Base-by-base conservation (phyloP, 2,888 invertebrate species). In the Tribolium freemani region DNA sequence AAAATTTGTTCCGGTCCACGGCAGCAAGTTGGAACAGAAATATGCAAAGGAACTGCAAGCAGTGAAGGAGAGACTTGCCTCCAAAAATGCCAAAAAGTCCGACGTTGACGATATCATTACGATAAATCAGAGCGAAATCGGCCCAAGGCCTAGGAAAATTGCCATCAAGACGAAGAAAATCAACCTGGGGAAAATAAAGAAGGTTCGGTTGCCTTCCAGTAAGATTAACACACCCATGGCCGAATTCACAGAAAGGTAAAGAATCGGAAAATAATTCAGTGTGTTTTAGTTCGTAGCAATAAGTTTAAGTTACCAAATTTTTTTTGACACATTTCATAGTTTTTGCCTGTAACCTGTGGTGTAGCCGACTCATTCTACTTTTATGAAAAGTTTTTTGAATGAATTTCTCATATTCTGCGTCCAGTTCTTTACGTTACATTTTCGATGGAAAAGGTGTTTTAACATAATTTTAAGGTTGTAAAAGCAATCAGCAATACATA, bases 211-310 rank as follows among this genome's bases (percentile, higher is more conserved):
- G 9, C 51, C 51, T 8, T 50, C 38, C n/a, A 20, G 26, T 1
- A 50, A 31, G 26, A 9, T 38, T 4, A 11, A 5, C 13, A 48
- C 10, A 9, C 46, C 45, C 30, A 16, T 57, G 1, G 13, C 56
- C n/a, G 57, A 67, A 26, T 57, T 67, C 11, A 46, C 38, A 9
- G 67, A 67, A 30, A 67, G 67, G 67, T 67, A 54, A 16, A 16
- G 16, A 16, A 16, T 16, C 16, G 2, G 16, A 16, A 16, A 16
- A 2, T 16, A 16, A 16, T 16, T n/a, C n/a, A n/a, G n/a, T n/a
- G n/a, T n/a, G n/a, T n/a, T n/a, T n/a, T n/a, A n/a, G n/a, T n/a
- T n/a, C n/a, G n/a, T n/a, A n/a, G n/a, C n/a, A n/a, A n/a, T n/a
- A n/a, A n/a, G n/a, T n/a, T n/a, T n/a, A 16, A 16, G 16, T 16